Conservation (phyloP, 2,113 vertebrate genomes). For the Calonectris borealis region DNA sequence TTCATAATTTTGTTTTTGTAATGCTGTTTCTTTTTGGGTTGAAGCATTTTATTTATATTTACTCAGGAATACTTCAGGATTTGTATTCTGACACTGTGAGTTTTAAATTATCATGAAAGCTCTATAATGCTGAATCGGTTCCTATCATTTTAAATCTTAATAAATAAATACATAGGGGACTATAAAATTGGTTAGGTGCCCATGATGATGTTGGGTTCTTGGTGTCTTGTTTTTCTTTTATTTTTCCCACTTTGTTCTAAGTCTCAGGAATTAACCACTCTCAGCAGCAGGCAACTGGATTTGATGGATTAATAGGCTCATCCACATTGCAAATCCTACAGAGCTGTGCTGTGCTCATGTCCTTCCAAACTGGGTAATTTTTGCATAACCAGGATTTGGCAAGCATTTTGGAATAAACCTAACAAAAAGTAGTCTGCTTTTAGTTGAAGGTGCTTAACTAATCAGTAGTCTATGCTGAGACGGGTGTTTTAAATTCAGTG, state of each 20-base stretch:
- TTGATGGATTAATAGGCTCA: neutral
- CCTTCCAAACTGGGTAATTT: slow-evolving; percentile 6
- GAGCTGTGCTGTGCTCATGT: neutral
- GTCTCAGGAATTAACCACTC: neutral
- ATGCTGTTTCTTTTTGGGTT: neutral
- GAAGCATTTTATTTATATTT: neutral
- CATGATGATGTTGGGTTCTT: neutral
- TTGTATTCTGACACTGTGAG: neutral
- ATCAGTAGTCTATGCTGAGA: neutral
- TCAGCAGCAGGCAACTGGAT: neutral
- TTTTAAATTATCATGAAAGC: neutral
- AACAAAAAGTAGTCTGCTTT: neutral
- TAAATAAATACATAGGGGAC: neutral
- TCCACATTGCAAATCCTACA: neutral
- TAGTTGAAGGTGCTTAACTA: neutral
- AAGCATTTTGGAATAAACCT: neutral
- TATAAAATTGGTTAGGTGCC: neutral
- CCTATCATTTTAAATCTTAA: neutral
- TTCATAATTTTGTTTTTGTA: neutral
- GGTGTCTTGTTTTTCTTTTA: neutral
- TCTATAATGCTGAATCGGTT: neutral
- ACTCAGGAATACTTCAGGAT: neutral
- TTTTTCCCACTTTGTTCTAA: neutral
- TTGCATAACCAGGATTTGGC: neutral
- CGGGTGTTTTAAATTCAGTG: neutral